A percentile compares a stretch with the other conserved stretches of the same genome.
These are phyloP conservation scores for Tachina lurida DNA, from an alignment of 2,888 invertebrate species.

Conservation along the genomic window DNA sequence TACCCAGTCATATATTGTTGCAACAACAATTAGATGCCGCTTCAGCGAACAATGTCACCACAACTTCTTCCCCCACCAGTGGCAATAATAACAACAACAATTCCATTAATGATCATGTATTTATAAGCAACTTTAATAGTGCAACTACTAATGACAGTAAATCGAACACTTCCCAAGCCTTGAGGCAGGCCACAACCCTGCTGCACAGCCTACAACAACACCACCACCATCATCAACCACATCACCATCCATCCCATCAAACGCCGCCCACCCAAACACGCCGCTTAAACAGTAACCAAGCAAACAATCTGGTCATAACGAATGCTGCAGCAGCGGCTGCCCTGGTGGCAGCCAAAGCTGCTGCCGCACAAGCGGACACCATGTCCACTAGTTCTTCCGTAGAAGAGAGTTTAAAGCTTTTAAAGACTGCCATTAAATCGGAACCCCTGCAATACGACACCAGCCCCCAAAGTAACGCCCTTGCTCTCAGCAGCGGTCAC, in stretches of 20 bases:
- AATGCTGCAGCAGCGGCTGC: slow-evolving; percentile 51
- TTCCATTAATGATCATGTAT: slow-evolving; percentile 53
- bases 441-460: slow-evolving; percentile 81
- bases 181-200: slow-evolving; percentile 51
- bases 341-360: slow-evolving; percentile 37
- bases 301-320: slow-evolving; percentile 63
- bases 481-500: slow-evolving; percentile 22
- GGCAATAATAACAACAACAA: slow-evolving; percentile 59
- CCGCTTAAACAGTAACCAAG: slow-evolving; percentile 49
- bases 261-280: slow-evolving; percentile 45
- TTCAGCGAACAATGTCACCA: slow-evolving; percentile 42
- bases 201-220: slow-evolving; percentile 55
- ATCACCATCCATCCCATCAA: slow-evolving; percentile 57
- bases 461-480: slow-evolving; percentile 69
- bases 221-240: slow-evolving; percentile 56
- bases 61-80: slow-evolving; percentile 3
- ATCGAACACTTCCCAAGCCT: slow-evolving; percentile 41
- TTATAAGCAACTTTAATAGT: slow-evolving; percentile 57
- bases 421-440: slow-evolving; percentile 81
- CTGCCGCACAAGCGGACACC: slow-evolving; percentile 46
- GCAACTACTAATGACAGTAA: slow-evolving; percentile 9
- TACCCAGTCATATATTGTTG: slow-evolving; percentile 78
- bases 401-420: slow-evolving; percentile 79
- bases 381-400: slow-evolving; percentile 69
- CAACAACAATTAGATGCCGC: slow-evolving; percentile 79